Percentiles rank a stretch among this genome's conserved stretches.
These are phyloP conservation scores for Yponomeuta plumbellus DNA, from an alignment of 2,888 invertebrate genomes.

Conservation along the genomic window DNA sequence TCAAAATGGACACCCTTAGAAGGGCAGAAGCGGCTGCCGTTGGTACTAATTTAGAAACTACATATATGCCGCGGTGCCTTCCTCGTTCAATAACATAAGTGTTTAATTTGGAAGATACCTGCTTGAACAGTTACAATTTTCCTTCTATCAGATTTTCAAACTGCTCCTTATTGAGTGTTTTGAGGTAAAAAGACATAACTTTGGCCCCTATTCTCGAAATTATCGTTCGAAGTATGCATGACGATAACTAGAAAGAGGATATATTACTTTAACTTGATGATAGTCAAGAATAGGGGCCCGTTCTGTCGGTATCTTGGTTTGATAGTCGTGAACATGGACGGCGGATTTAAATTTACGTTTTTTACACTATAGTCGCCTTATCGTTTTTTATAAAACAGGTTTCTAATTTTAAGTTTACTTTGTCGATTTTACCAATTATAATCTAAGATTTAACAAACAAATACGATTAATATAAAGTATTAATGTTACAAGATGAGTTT, in stretches of 20 bases:
- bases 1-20: too few relatives aligned
- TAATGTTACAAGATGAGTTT: constrained; percentile 19
- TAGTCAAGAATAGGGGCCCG: background rate
- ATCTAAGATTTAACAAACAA: constrained; percentile 2
- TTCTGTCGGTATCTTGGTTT: background rate
- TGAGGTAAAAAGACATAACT: background rate
- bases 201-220: background rate
- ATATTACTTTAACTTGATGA: background rate
- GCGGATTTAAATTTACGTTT: constrained; percentile 13
- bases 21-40: too few relatives aligned
- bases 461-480: background rate
- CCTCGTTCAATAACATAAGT: background rate
- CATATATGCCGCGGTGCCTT: too few relatives aligned
- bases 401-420: constrained; percentile 2
- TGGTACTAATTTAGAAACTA: too few relatives aligned
- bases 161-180: background rate
- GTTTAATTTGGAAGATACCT: background rate
- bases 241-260: background rate
- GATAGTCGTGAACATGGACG: constrained; percentile 15
- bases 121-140: constrained; percentile 1
- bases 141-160: background rate
- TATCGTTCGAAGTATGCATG: background rate
- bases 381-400: constrained; percentile 5
- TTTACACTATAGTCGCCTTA: constrained; percentile 15
- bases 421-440: constrained; percentile 10